A percentile compares a stretch with the other conserved stretches of the same genome.
These are phyloP conservation scores for Deroptyus accipitrinus DNA, from an alignment of 2,113 vertebrate genomes.

Conservation along the genomic window DNA sequence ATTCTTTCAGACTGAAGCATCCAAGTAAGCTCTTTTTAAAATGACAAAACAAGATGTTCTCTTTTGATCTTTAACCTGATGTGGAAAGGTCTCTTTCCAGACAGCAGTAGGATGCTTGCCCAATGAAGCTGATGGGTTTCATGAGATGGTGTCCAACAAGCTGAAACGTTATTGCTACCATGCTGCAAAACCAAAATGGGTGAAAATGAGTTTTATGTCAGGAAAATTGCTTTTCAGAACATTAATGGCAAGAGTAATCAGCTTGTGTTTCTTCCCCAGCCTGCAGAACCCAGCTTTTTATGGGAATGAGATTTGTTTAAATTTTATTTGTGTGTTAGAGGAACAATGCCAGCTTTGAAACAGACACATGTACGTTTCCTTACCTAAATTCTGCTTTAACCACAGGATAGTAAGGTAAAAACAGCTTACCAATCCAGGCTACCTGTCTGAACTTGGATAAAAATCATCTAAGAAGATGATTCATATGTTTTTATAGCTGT, in stretches of 20 bases:
- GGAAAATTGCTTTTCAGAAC: neutral
- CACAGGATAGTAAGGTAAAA: neutral
- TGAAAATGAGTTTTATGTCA: neutral
- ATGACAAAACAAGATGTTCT: neutral
- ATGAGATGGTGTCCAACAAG: neutral
- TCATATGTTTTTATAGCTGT: conserved; percentile 17
- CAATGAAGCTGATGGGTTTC: neutral
- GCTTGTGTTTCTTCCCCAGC: neutral
- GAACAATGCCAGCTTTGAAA: neutral
- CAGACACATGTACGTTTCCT: neutral
- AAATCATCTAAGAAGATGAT: conserved; percentile 2
- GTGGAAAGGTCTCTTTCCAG: neutral
- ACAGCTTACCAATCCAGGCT: neutral
- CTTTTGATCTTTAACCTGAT: neutral
- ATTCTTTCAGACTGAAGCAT: neutral
- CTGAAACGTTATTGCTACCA: neutral
- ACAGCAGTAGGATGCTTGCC: neutral
- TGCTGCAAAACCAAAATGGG: neutral
- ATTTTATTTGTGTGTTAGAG: neutral
- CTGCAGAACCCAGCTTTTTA: neutral
- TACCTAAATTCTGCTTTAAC: neutral
- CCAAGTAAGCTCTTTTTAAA: neutral
- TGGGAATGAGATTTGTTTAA: neutral
- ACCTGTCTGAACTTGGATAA: conserved; percentile 52
- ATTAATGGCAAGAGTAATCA: neutral